Evolutionary conservation across 2,797 vertebrate genomes (phyloP).

Genomic region (Coreius guichenoti): DNA sequence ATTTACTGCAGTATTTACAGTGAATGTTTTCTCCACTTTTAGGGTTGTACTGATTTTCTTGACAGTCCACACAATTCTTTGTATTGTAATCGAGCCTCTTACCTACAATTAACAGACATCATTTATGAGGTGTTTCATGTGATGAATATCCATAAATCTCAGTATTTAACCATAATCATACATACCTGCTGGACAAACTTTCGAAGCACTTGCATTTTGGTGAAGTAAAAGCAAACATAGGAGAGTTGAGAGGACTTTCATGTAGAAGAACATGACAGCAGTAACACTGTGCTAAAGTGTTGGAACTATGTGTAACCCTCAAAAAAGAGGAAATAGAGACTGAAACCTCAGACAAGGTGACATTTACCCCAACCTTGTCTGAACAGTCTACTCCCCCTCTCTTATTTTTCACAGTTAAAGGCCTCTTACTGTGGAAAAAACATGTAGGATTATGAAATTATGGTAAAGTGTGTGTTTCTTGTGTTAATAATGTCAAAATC

Average conservation of each 20-base stretch:
- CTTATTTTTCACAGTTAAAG: background rate
- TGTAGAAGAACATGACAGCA: conserved; percentile 25
- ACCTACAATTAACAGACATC: conserved; percentile 40
- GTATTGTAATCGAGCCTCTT: fast-evolving
- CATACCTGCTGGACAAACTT: background rate
- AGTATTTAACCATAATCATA: background rate
- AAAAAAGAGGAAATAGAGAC: conserved; percentile 1
- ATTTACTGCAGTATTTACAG: conserved; percentile 44
- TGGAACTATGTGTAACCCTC: background rate
- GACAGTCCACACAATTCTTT: background rate
- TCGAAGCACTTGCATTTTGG: background rate
- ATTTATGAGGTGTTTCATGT: background rate
- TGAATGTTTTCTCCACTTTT: fast-evolving
- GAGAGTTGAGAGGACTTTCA: conserved; percentile 19
- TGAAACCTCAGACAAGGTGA: background rate
- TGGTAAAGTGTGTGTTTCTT: background rate
- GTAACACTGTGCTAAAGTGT: background rate
- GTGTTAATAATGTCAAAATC: background rate
- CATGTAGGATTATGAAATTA: background rate
- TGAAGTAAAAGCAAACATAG: conserved; percentile 37
- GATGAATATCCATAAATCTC: background rate
- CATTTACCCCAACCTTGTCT: background rate
- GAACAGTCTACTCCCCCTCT: background rate
- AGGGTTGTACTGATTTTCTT: background rate
- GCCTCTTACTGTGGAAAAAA: background rate